A percentile compares a stretch with the other conserved stretches of the same genome.
Evolutionary conservation across 2,888 invertebrate genomes (phyloP).

Genomic region (Nymphalis c-album): DNA sequence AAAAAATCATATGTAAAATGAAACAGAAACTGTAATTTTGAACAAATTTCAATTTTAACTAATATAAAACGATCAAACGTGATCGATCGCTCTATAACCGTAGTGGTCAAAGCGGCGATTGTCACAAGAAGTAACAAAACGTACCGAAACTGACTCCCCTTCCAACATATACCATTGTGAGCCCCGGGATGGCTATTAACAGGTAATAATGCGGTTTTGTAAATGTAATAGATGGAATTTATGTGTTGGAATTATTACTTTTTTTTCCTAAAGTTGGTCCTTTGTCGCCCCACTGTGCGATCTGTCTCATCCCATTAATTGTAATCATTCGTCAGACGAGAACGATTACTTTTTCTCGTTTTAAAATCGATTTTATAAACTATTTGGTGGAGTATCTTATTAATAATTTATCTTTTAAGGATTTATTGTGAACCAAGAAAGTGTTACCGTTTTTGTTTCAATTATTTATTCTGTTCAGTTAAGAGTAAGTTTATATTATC

Average conservation of each 20-base stretch:
- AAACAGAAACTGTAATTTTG: too few species aligned
- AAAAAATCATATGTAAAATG: too few species aligned
- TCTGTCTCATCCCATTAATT: conserved; percentile 27
- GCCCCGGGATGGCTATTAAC: conserved; percentile 54
- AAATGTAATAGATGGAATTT: conserved; percentile 38
- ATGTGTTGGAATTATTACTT: conserved; percentile 32
- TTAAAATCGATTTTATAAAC: conserved; percentile 3
- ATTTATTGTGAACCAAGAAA: background rate
- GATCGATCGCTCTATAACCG: conserved; percentile 16
- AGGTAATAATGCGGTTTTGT: conserved; percentile 61
- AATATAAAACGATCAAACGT: conserved; percentile 19
- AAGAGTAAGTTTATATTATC: too few species aligned
- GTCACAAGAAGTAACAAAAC: conserved; percentile 33
- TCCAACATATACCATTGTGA: conserved; percentile 49
- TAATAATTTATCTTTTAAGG: conserved; percentile 15
- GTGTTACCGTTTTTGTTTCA: conserved; percentile 3
- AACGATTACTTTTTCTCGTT: conserved; percentile 37
- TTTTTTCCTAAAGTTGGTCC: conserved; percentile 20
- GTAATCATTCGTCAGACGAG: conserved; percentile 18
- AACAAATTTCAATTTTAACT: background rate
- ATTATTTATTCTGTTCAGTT: background rate
- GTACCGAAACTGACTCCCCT: conserved; percentile 32
- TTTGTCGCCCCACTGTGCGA: conserved; percentile 26
- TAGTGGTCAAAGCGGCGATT: conserved; percentile 21
- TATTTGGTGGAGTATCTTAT: conserved; percentile 5